Percentiles rank a stretch among this genome's conserved stretches.
Conservation (phyloP, 2,113 vertebrate species). For the Vidua chalybeata region DNA sequence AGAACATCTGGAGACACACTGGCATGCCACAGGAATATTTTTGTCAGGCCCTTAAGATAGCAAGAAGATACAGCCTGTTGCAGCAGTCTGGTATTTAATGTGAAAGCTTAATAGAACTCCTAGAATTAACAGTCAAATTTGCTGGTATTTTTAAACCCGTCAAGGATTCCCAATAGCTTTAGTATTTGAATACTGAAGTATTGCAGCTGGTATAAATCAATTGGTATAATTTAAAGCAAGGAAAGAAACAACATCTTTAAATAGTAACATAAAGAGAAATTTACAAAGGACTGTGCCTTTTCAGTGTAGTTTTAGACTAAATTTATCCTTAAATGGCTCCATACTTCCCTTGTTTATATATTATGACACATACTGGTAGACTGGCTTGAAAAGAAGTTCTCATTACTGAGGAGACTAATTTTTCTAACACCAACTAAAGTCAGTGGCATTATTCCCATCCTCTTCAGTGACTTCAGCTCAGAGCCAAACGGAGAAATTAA, state of each 20-base stretch:
- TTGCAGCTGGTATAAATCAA: not conserved
- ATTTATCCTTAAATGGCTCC: not conserved
- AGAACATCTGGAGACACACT: not conserved
- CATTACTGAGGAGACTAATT: not conserved
- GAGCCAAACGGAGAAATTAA: slow-evolving; percentile 26
- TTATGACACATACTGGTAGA: not conserved
- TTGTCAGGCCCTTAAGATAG: not conserved
- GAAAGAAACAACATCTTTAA: not conserved
- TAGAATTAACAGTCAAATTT: not conserved
- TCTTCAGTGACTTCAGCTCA: not conserved
- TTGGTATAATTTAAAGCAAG: not conserved
- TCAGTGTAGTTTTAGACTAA: not conserved
- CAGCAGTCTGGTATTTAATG: not conserved
- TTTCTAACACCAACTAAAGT: not conserved
- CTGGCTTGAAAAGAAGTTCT: not conserved
- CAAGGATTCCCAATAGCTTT: not conserved
- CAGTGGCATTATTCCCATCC: not conserved
- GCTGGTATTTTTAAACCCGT: not conserved
- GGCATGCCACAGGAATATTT: not conserved
- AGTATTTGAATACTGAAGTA: not conserved
- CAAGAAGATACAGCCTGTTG: not conserved
- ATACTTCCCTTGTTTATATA: not conserved
- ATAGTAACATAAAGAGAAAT: not conserved
- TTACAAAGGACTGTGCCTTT: not conserved
- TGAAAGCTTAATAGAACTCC: not conserved